Conservation (phyloP, 2,113 vertebrate species). For the Psittacara wagleri region DNA sequence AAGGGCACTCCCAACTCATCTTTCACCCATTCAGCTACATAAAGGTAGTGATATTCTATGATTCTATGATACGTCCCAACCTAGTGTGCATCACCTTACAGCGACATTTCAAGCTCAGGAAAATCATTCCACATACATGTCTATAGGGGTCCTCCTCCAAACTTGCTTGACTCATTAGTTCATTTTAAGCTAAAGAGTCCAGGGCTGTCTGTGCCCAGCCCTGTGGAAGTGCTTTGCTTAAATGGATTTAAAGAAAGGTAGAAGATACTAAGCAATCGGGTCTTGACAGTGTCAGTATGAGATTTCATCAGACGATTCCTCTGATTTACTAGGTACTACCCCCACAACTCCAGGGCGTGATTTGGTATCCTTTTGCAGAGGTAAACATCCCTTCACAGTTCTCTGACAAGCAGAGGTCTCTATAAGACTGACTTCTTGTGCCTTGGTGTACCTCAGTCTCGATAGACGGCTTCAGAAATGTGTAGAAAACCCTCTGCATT, state of each 20-base stretch:
- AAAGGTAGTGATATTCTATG: not conserved
- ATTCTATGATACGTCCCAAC: no score
- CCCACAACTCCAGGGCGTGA: accelerated
- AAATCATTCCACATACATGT: not conserved
- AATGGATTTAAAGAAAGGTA: not conserved
- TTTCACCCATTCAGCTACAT: not conserved
- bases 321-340: not conserved
- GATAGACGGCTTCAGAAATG: not conserved
- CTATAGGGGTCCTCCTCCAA: not conserved
- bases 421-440: not conserved
- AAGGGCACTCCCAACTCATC: not conserved
- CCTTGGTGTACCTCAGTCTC: not conserved
- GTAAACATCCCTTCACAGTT: not conserved
- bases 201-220: not conserved
- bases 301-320: not conserved
- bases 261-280: not conserved
- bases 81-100: not conserved
- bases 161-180: not conserved
- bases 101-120: not conserved
- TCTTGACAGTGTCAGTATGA: not conserved
- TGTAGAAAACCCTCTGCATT: not conserved
- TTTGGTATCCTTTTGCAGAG: not conserved
- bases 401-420: not conserved
- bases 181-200: not conserved
- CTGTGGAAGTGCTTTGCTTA: not conserved